Evolutionary conservation across 2,888 invertebrate genomes (phyloP), one percentile per base, ranked within the genome.

Genomic region (Epistrophella euchroma): DNA sequence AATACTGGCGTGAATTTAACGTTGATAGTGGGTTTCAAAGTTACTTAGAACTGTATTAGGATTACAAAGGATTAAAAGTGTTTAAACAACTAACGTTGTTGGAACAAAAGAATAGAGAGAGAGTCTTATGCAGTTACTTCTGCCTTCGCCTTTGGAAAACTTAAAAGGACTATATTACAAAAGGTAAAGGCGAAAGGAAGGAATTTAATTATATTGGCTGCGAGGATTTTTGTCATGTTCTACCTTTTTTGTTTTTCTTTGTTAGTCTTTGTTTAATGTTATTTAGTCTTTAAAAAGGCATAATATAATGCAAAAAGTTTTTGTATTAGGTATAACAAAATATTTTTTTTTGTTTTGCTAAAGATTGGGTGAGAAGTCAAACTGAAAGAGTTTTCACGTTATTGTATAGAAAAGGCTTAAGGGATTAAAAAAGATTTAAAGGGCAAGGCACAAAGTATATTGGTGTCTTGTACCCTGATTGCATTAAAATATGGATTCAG

Each of bases 41-140:
- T 81, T 77, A 73, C 81, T 86, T 86, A 64, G 76, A 81, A 76
- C 81, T 86, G 81, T 86, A 70, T 81, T 68, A 74, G 85, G 85
- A 86, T 86, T 86, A 81, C 81, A 86, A 86, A 77, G 81, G 85
- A 86, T 86, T 86, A 86, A 86, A 86, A 81, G 81, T 86, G 58
- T 77, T 86, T 86, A 81, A 77, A 81, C 73, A 72, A 81, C 85
- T 74, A 86, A 86, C 76, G 77, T 77, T 60, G 68, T 76, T 62
- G 43, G 58, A 86, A 81, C 76, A 81, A 86, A 45, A 32, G 32
- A 28, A 28, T 4, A 81, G 43, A 15, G 15, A 28, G 15, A 43
- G 28, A 43, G 15, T 25, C 72, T 76, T 76, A n/a, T 76, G 55
- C 37, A 35, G 37, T 71, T 35, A 72, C 45, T 68, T 43, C 28